Percentiles rank a stretch among this genome's conserved stretches.
Evolutionary conservation across 2,888 invertebrate genomes (phyloP).

Genomic region (Drosophila gaucha): DNA sequence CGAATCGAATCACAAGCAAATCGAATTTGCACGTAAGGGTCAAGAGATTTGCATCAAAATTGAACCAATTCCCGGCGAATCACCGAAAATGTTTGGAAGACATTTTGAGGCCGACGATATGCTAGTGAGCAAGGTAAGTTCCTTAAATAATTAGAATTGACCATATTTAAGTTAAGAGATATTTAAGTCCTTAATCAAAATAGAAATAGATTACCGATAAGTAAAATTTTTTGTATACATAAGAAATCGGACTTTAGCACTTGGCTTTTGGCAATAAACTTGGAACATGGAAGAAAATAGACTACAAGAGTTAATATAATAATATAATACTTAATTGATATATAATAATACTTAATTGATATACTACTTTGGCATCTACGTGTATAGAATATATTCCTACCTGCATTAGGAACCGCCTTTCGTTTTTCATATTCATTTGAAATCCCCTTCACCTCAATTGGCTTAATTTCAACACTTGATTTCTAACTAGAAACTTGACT

Average conservation of each 20-base stretch:
- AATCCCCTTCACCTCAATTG: neutral
- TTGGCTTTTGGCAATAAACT: too few relatives aligned
- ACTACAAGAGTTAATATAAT: too few relatives aligned
- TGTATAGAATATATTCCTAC: neutral
- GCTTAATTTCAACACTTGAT: conserved; percentile 30
- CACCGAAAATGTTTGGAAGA: conserved; percentile 99
- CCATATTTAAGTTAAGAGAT: neutral
- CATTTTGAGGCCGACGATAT: conserved; percentile 99
- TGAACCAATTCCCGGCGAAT: conserved; percentile 98
- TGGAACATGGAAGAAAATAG: too few relatives aligned
- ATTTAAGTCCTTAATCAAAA: too few relatives aligned
- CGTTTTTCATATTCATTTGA: too few relatives aligned
- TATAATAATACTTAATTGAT: neutral
- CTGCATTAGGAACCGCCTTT: too few relatives aligned
- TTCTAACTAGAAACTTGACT: conserved; percentile 15
- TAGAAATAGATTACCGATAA: too few relatives aligned
- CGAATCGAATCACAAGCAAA: conserved; percentile 97
- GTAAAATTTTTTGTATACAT: too few relatives aligned
- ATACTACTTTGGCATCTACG: neutral
- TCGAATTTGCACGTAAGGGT: conserved; percentile 97
- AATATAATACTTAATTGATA: too few relatives aligned
- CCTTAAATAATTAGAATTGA: neutral
- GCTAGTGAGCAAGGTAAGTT: conserved; percentile 94
- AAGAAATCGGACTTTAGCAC: too few relatives aligned
- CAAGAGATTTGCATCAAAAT: conserved; percentile 98